Evolutionary conservation across 2,888 invertebrate genomes (phyloP), one percentile per base, ranked within the genome.

Genomic region (Lucinisca nassula): DNA sequence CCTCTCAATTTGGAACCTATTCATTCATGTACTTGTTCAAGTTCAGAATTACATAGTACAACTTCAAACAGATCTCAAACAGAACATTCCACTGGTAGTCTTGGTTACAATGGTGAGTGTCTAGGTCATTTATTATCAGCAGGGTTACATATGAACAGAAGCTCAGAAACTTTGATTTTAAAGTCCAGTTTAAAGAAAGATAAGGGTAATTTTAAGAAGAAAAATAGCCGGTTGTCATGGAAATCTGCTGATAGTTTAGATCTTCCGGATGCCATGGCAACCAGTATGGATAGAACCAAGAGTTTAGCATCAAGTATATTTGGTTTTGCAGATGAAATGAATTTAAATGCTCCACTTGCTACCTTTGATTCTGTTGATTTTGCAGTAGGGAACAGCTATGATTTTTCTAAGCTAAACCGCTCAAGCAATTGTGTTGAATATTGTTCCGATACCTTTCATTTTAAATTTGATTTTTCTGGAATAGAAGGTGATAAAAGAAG

Each of bases 191-290:
- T 92, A 85, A 92, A 90, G 82, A 91, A 90, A 79, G 75, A 78
- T 72, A 85, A 84, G 21, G 51, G 73, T 55, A 89, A 84, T 70
- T 90, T 90, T 45, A 88, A 90, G 51, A 90, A 85, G 85, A 91
- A 91, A 67, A 89, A 91, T 37, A 83, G 67, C 35, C 4, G 93
- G 51, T 89, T 94, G 82, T 94, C 94, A 32, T 92, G 93, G 92
- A 93, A 93, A 84, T 94, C 95, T 30, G 81, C 92, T 32, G 94
- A 94, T 88, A 93, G 94, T 86, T 87, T 94, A 82, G 92, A 94
- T 83, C 88, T 87, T 87, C 90, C 90, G 58, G 90, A 89, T 67
- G 85, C 92, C 55, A 88, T 93, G 87, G 85, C 85, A 49, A 92
- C 91, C 35, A 91, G 90, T 85, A 87, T 93, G 88, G 93, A 94